These are phyloP conservation scores for Tachyglossus aculeatus DNA, from an alignment of 2,797 vertebrate genomes.

Conservation along the genomic window DNA sequence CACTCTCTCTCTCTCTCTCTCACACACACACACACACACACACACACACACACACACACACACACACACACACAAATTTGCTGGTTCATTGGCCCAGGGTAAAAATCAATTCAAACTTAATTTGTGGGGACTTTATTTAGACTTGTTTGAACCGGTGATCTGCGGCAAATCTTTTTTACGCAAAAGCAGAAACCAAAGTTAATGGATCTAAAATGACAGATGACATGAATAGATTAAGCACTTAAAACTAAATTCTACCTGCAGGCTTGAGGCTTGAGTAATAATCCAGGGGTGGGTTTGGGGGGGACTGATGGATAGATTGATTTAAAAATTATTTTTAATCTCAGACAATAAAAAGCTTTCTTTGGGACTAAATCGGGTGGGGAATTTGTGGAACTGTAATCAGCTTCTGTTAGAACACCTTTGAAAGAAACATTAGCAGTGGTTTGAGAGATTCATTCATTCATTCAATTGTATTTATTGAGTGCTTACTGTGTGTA, in stretches of 20 bases:
- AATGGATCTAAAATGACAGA: slow-evolving; percentile 65
- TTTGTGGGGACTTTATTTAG: slow-evolving; percentile 77
- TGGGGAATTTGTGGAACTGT: neutral
- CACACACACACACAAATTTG: slow-evolving; percentile 71
- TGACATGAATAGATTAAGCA: slow-evolving; percentile 57
- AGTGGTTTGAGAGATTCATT: too few relatives aligned
- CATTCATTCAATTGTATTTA: too few relatives aligned
- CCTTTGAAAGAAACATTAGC: neutral
- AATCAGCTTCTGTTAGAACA: neutral
- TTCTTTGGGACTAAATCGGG: slow-evolving; percentile 16
- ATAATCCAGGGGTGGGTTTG: slow-evolving; percentile 18
- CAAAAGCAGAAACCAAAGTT: slow-evolving; percentile 66
- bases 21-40: neutral
- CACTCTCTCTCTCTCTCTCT: too few relatives aligned
- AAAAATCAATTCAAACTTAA: slow-evolving; percentile 73
- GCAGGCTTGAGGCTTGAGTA: slow-evolving; percentile 50
- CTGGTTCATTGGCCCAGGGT: slow-evolving; percentile 69
- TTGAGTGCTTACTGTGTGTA: too few relatives aligned
- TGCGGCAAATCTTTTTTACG: slow-evolving; percentile 74
- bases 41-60: slow-evolving; percentile 8
- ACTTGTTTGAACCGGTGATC: slow-evolving; percentile 70
- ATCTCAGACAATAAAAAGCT: slow-evolving; percentile 33
- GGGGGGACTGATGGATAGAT: neutral
- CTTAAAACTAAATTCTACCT: slow-evolving; percentile 56
- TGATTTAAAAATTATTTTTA: slow-evolving; percentile 37